phyloP scores from a whole-genome alignment of 2,888 invertebrate genomes.

The Nephrocerus scutellatus region DNA sequence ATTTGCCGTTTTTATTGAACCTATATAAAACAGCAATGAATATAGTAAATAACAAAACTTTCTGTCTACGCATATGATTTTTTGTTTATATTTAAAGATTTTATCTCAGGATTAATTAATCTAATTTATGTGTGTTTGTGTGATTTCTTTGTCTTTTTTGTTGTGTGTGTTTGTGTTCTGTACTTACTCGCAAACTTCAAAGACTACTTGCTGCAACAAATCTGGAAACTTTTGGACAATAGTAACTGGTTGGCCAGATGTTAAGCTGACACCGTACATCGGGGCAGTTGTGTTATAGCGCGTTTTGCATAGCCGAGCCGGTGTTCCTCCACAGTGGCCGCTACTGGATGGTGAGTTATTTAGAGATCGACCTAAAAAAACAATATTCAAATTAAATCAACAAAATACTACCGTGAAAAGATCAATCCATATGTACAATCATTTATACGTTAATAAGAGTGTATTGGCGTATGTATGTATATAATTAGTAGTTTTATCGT shows the following conservation, averaged over 20 bases:
- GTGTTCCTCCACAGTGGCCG: constrained; percentile 55
- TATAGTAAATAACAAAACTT: too few relatives aligned
- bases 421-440: too few relatives aligned
- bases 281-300: constrained; percentile 90
- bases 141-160: background rate
- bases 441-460: too few relatives aligned
- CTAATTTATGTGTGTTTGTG: background rate
- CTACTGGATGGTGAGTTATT: constrained; percentile 35
- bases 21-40: too few relatives aligned
- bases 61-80: too few relatives aligned
- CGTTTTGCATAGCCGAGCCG: constrained; percentile 75
- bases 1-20: too few relatives aligned
- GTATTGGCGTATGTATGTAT: too few relatives aligned
- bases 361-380: constrained; percentile 43
- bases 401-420: too few relatives aligned
- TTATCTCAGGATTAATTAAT: too few relatives aligned
- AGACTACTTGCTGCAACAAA: constrained; percentile 83
- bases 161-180: background rate
- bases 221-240: constrained; percentile 93
- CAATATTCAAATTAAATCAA: constrained; percentile 7
- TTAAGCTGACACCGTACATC: constrained; percentile 89
- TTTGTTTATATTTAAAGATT: too few relatives aligned
- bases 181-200: constrained; percentile 86
- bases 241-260: constrained; percentile 86
- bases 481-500: constrained; percentile 15